Evolutionary conservation across 2,888 invertebrate species (phyloP), one percentile per base, ranked within the genome.

Genomic region (Cordylochernes scorpioides): DNA sequence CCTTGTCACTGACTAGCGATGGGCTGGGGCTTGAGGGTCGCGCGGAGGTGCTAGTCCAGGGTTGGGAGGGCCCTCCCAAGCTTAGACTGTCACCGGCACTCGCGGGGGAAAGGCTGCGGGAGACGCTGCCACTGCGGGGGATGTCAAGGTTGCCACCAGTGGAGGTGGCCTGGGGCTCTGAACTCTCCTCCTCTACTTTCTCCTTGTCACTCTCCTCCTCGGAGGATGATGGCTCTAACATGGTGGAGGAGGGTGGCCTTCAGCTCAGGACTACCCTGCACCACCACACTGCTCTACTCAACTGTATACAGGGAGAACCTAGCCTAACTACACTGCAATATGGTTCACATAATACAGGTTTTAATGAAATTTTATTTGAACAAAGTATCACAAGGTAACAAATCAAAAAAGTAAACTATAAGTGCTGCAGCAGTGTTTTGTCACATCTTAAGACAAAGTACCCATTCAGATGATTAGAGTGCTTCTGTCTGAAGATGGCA

Each of bases 201-300:
- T 50, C 53, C 43, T 52, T 51, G 26, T 57, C 57, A 19, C 53
- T 54, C 38, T 56, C 55, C 39, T 57, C 57, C 42, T 57, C 57
- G 41, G 57, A 57, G 24, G 57, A 57, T 33, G 57, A 58, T 33
- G 57, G 57, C 33, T 55, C 55, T 41, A 58, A 48, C 57, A 57
- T 56, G 27, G 36, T 49, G 24, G 16, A 2, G 15, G 14, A 22
- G 6, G 12, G 22, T n/a, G n/a, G n/a, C n/a, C n/a, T n/a, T n/a
- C n/a, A n/a, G n/a, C n/a, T n/a, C n/a, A n/a, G n/a, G n/a, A n/a
- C n/a, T n/a, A n/a, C n/a, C n/a, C n/a, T n/a, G n/a, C n/a, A n/a
- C n/a, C n/a, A n/a, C n/a, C n/a, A n/a, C n/a, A n/a, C n/a, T n/a
- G n/a, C n/a, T n/a, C n/a, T n/a, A n/a, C n/a, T n/a, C n/a, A n/a